phyloP scores from a whole-genome alignment of 2,888 invertebrate species.

The Lepidocyrtoides sp. region DNA sequence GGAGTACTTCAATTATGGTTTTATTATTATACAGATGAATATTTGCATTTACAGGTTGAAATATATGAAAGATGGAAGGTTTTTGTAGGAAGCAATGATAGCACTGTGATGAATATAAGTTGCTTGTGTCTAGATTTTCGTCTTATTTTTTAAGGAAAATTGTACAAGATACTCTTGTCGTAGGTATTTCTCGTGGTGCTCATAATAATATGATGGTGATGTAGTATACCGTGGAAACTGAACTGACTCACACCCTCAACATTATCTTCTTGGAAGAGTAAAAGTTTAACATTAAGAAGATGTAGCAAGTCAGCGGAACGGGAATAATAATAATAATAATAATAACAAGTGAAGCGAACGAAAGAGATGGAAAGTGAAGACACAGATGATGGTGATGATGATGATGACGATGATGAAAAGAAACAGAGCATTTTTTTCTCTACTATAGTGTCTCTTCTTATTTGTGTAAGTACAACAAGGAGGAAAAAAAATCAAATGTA shows the following conservation, averaged over 20 bases:
- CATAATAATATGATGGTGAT: constrained; percentile 4
- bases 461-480: neutral
- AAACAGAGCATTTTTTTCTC: neutral
- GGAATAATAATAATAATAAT: constrained; percentile 69
- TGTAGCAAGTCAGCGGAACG: constrained; percentile 68
- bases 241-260: constrained; percentile 51
- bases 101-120: constrained; percentile 47
- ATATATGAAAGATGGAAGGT: constrained; percentile 5
- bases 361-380: constrained; percentile 38
- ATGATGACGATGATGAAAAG: neutral
- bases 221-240: constrained; percentile 16
- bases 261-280: constrained; percentile 24
- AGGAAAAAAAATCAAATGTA: neutral
- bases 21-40: neutral
- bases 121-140: neutral
- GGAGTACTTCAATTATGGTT: neutral
- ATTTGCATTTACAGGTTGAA: neutral
- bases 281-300: constrained; percentile 55
- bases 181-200: neutral
- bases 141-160: neutral
- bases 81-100: neutral
- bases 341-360: constrained; percentile 64
- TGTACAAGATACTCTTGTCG: constrained; percentile 1
- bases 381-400: neutral
- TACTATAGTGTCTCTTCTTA: neutral